Base-by-base conservation (phyloP, 2,113 vertebrate genomes). In the Nothoprocta perdicaria region DNA sequence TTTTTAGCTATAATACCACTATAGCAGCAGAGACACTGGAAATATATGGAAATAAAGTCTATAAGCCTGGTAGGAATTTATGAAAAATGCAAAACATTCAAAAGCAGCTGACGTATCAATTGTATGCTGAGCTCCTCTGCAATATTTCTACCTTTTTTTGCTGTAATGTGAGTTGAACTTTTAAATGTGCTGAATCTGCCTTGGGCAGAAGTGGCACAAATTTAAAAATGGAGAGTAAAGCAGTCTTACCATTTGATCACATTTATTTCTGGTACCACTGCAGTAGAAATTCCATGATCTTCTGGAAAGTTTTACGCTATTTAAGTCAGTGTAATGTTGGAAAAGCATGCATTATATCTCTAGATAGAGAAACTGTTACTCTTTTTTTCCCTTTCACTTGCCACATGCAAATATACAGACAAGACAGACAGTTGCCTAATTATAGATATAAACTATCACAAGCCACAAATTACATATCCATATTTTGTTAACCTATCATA, bases 201-300 rank as follows among this genome's bases (percentile, higher is more conserved):
- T 80, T 74, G 67, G 81, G 84, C 71, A 90, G 45, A 84, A 94
- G 50, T 50, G 35, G 63, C 63, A 78, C 61, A 93, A 52, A 91
- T 79, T 90, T 84, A 52, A 83, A 95, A 87, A 80, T 3, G 29
- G 65, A 95, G n/a, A 15, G 46, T 71, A 87, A 80, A 84, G 65
- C 27, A 69, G 38, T 43, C 58, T 46, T 46, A 80, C 46, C 16
- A 77, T 80, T 95, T 93, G 63, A 89, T 89, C 84, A 74, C 50
- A 63, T 86, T 90, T 77, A 89, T 90, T 94, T 86, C 77, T 84
- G 57, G 69, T 65, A 29, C 19, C 53, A 92, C 35, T 80, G 78
- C 93, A 90, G 50, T 50, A 77, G 53, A 89, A 90, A 76, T 50
- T 23, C 24, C 61, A 67, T 33, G 53, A 92, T 84, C n/a, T 48